Evolutionary conservation across 2,113 vertebrate genomes (phyloP), one percentile per base, ranked within the genome.

Genomic region (Pipa parva): DNA sequence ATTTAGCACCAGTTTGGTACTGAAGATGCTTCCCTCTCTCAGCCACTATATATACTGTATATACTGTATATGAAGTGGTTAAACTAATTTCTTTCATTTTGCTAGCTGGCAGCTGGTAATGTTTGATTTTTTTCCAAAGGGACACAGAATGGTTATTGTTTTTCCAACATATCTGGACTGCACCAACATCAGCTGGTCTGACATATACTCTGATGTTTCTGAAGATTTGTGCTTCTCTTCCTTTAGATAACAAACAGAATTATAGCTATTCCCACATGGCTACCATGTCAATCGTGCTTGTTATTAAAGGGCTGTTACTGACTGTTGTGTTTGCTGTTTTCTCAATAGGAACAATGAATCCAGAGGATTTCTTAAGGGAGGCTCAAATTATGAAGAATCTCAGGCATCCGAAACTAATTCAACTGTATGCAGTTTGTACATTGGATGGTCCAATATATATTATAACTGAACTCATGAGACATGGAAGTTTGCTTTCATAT

Each of bases 391-490:
- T 99, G 97, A 99, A 98, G 89, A 90, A 72, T 63, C 84, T 99
- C 73, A 89, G 92, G 72, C 97, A 99, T 69, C 78, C 91, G 13
- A 98, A 93, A 65, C 89, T 99, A 66, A 97, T 99, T 77, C 97
- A 99, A 78, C 92, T 99, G 64, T 98, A 97, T 60, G 97, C 96
- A 2, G 94, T 99, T 39, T 99, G 97, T 79, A 95, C 92, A 65
- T 71, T 92, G 75, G 90, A 94, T 77, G 92, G 97, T 57, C 97
- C 97, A 68, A 87, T 99, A 81, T 99, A 95, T 88, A 99, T 99
- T 83, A 90, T 99, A 83, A 99, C 97, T 0, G 97, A 99, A 81
- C 86, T 99, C 76, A 98, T 99, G 97, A 92, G 73, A 76, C 77
- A 96, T 18, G 95, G 97, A 81, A 98, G 95, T 77, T 85, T 99